Evolutionary conservation across 2,888 invertebrate genomes (phyloP), one percentile per base, ranked within the genome.

Genomic region (Hermaeophaga mercurialis): DNA sequence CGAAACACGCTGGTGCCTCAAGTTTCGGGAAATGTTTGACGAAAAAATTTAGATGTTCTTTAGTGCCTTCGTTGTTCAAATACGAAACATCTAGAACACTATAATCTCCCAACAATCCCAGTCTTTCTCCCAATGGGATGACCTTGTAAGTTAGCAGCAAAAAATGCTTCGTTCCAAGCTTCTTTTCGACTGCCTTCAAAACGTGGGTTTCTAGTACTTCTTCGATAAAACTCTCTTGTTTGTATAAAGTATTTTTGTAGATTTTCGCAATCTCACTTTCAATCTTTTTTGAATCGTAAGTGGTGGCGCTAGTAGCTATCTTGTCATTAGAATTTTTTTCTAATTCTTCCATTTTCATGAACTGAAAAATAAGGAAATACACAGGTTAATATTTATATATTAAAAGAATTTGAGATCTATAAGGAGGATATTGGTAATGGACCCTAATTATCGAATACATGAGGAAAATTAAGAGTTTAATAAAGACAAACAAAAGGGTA

Each of bases 61-160:
- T 33, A 1, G 58, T 48, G 1, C 58, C 62, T 19, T 54, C 31
- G 4, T 49, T 41, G 47, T 64, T 61, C 2, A 63, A 56, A 7
- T 70, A 54, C 1, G 59, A 58, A 11, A 67, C 61, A 26, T 64
- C 54, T 14, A 73, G 58, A 9, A 61, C 58, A 1, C 64, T 62
- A 48, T 74, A 70, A 22, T 74, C 73, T 3, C 73, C 72, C 18
- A 73, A 54, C 7, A 71, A 55, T 2, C 73, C 74, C 19, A 62
- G 54, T 59, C 61, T 64, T 56, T 64, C 63, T 7, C 57, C 44
- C 1, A 70, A 34, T 5, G 58, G 53, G 28, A 65, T 41, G 1
- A 66, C 28, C 36, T 54, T 53, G 44, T 61, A 61, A 7, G 56
- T 19, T 1, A 66, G 28, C 4, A 71, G 49, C n/a, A 61, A 52